Base-by-base conservation (phyloP, 2,888 invertebrate species). In the Tinea pellionella region DNA sequence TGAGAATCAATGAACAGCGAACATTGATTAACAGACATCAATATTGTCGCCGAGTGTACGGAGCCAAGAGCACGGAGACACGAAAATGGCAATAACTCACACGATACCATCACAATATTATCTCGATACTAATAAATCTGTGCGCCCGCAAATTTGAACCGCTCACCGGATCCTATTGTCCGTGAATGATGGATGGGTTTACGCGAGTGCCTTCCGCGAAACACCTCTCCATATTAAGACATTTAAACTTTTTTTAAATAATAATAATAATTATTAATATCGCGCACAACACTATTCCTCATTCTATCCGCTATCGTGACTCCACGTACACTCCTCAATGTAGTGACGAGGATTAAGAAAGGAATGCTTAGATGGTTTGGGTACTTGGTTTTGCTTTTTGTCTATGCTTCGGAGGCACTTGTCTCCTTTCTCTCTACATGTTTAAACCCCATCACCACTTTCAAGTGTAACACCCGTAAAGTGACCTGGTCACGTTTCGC, bases 121-220 rank as follows among this genome's bases (percentile, higher is more conserved):
- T 59, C 59, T 59, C 29, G 59, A 8, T 13, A n/a, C 59, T n/a
- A 59, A 59, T 59, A 59, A 59, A 59, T 59, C 59, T 41, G 47
- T 53, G 61, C 29, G 59, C 51, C 55, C 59, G 61, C 59, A 59
- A 61, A 61, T 61, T 61, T 51, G 51, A 53, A 19, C 61, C 59
- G 61, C 57, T 59, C 59, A 51, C 43, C 51, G 61, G 15, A 59
- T 59, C 42, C 51, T 57, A 59, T 61, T 61, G 61, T 61, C 59
- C 56, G 47, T 15, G 15, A 24, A 61, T 61, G 61, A 61, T 61
- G 42, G 60, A 61, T 61, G 41, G 59, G 57, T 13, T 19, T 32
- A 29, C 19, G 61, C 32, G 16, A 13, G 56, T 12, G 16, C 13
- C 42, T 37, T 57, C 43, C 61, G 56, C 41, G 61, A 53, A 41